Conservation (phyloP, 2,888 invertebrate species). For the Pocota personata region DNA sequence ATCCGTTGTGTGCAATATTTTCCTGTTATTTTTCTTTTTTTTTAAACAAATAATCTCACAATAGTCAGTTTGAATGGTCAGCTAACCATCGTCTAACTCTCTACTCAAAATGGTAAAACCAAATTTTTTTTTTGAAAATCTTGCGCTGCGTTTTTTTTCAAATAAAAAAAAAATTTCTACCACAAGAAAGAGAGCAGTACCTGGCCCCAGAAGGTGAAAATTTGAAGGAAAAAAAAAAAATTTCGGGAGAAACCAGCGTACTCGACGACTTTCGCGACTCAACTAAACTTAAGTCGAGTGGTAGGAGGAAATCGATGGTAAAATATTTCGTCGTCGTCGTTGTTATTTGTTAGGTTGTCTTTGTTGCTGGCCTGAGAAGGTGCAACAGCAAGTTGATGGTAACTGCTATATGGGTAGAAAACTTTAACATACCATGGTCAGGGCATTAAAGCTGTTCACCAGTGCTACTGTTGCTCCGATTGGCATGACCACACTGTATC, state of each 20-base stretch:
- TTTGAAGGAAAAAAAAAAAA: conserved; percentile 13
- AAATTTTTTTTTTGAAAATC: conserved; percentile 18
- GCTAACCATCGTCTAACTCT: conserved; percentile 67
- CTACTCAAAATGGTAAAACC: conserved; percentile 21
- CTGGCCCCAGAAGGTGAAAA: conserved; percentile 74
- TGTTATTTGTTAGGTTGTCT: conserved; percentile 15
- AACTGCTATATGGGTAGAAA: conserved; percentile 58
- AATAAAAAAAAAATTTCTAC: conserved; percentile 57
- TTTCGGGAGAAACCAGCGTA: conserved; percentile 77
- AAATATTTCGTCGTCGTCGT: conserved; percentile 43
- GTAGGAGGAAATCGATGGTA: conserved; percentile 77
- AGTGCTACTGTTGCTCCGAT: conserved; percentile 35
- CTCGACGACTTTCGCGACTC: conserved; percentile 83
- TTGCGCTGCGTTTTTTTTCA: neutral
- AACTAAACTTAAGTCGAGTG: conserved; percentile 78
- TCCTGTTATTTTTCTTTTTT: conserved; percentile 18
- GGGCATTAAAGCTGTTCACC: conserved; percentile 47
- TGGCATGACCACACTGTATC: conserved; percentile 3
- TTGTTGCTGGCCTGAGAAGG: conserved; percentile 30
- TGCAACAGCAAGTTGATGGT: conserved; percentile 58
- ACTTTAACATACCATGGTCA: conserved; percentile 59
- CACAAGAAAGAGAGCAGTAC: conserved; percentile 76
- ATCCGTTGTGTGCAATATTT: conserved; percentile 57
- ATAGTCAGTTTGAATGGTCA: conserved; percentile 61
- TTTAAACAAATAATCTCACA: conserved; percentile 56